Conservation (phyloP, 2,888 invertebrate species). For the Eilema sororculum region DNA sequence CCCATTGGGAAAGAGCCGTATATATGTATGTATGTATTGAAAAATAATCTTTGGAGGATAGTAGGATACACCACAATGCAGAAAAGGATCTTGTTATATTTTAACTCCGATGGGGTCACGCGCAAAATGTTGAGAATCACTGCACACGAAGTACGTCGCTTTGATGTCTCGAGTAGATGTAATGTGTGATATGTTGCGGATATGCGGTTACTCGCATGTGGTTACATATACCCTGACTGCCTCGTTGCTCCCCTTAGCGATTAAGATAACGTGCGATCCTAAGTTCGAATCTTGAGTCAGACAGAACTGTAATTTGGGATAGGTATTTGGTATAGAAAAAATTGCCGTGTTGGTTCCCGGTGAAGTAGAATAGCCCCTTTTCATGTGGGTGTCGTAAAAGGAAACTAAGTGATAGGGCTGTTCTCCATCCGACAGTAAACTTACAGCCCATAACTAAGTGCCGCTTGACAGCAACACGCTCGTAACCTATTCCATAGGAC, state of each 20-base stretch:
- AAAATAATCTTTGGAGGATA: not conserved
- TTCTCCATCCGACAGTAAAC: too few species aligned
- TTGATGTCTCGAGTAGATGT: constrained; percentile 4
- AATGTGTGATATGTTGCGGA: constrained; percentile 4
- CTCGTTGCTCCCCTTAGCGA: not conserved
- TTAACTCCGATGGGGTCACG: not conserved
- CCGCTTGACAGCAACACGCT: too few species aligned
- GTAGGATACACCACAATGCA: not conserved
- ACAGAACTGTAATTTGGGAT: not conserved
- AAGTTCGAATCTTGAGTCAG: not conserved
- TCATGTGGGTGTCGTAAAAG: too few species aligned
- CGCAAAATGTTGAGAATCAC: not conserved
- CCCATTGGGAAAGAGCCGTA: too few species aligned
- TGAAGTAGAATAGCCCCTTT: too few species aligned
- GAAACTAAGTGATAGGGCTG: too few species aligned
- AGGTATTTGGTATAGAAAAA: too few species aligned
- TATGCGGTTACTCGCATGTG: not conserved
- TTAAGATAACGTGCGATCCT: not conserved
- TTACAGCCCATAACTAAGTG: too few species aligned
- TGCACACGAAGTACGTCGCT: not conserved
- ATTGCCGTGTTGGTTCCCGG: too few species aligned
- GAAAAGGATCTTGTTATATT: not conserved
- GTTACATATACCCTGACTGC: constrained; percentile 4
- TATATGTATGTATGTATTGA: too few species aligned
- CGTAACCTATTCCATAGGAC: too few species aligned